Percentiles rank a stretch among this genome's conserved stretches.
These are phyloP conservation scores for Sebastes taczanowskii DNA, from an alignment of 2,797 vertebrate genomes.

Conservation along the genomic window DNA sequence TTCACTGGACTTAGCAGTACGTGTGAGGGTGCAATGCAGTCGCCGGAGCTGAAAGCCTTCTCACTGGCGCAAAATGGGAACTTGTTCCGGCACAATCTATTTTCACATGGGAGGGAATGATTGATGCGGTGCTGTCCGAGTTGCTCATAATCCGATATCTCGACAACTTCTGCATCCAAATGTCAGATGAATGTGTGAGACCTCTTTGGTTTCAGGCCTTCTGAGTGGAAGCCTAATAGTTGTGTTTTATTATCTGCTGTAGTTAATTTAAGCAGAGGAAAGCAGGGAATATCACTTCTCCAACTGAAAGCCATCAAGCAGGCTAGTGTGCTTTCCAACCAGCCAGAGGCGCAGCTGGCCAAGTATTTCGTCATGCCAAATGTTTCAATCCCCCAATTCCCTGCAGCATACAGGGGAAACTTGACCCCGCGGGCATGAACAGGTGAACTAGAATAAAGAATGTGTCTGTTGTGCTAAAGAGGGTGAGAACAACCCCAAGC, in stretches of 20 bases:
- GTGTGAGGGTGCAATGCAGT: conserved; percentile 46
- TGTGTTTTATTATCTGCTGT: conserved; percentile 31
- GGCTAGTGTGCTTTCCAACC: not conserved
- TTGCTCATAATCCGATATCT: conserved; percentile 56
- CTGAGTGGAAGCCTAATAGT: not conserved
- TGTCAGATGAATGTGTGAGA: conserved; percentile 41
- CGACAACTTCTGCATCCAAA: conserved; percentile 43
- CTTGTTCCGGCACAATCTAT: conserved; percentile 53
- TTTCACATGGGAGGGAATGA: conserved; percentile 57
- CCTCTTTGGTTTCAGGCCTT: conserved; percentile 35
- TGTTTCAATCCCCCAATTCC: conserved; percentile 24
- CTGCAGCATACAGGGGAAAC: conserved; percentile 7
- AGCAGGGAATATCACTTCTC: not conserved
- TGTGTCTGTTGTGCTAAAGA: not conserved
- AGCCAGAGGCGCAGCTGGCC: not conserved
- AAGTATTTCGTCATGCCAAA: not conserved
- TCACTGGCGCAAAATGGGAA: conserved; percentile 34
- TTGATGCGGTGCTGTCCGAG: conserved; percentile 40
- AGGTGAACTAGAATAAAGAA: conserved; percentile 11
- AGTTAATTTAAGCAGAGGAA: conserved; percentile 33
- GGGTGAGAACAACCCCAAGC: conserved; percentile 15
- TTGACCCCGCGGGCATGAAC: not conserved
- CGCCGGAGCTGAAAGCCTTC: conserved; percentile 16
- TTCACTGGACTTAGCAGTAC: conserved; percentile 64
- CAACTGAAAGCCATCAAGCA: not conserved